Conservation (phyloP, 1,140 invertebrate species). For the Helicoverpa zea region DNA sequence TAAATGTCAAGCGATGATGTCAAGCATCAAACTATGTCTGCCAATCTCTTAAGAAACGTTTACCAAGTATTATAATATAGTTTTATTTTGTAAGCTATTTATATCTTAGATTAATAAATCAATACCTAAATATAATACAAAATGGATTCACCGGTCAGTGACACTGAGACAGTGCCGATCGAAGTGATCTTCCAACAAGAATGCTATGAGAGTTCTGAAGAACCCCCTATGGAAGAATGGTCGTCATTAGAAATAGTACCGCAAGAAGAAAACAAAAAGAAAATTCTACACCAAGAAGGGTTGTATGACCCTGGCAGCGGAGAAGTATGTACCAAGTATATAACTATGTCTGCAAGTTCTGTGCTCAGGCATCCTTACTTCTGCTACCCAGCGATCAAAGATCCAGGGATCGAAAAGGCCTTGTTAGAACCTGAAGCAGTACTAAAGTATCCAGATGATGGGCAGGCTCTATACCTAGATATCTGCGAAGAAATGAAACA, state of each 20-base stretch:
- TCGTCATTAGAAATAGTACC: slow-evolving; percentile 65
- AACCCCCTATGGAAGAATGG: slow-evolving; percentile 74
- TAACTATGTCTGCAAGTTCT: slow-evolving; percentile 81
- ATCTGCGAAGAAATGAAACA: slow-evolving; percentile 80
- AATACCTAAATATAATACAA: slow-evolving; percentile 31
- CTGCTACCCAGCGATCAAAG: slow-evolving; percentile 80
- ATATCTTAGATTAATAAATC: neutral
- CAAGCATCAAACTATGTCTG: neutral
- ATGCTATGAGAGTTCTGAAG: slow-evolving; percentile 63
- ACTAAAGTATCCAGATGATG: slow-evolving; percentile 74
- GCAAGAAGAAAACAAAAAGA: slow-evolving; percentile 65
- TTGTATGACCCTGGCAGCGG: slow-evolving; percentile 70
- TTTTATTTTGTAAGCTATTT: slow-evolving; percentile 37
- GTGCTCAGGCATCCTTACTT: slow-evolving; percentile 82
- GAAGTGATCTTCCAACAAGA: slow-evolving; percentile 56
- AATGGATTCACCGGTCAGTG: slow-evolving; percentile 60
- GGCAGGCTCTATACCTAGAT: slow-evolving; percentile 77
- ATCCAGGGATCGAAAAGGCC: slow-evolving; percentile 84
- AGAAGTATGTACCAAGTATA: slow-evolving; percentile 73
- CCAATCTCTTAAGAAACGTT: slow-evolving; percentile 19
- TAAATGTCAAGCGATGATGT: neutral
- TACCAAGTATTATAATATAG: neutral
- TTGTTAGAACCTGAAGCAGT: slow-evolving; percentile 74
- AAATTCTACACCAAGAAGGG: slow-evolving; percentile 59
- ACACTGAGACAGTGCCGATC: slow-evolving; percentile 42